Evolutionary conservation across 2,888 invertebrate genomes (phyloP), one percentile per base, ranked within the genome.

Genomic region (Nymphalis c-album): DNA sequence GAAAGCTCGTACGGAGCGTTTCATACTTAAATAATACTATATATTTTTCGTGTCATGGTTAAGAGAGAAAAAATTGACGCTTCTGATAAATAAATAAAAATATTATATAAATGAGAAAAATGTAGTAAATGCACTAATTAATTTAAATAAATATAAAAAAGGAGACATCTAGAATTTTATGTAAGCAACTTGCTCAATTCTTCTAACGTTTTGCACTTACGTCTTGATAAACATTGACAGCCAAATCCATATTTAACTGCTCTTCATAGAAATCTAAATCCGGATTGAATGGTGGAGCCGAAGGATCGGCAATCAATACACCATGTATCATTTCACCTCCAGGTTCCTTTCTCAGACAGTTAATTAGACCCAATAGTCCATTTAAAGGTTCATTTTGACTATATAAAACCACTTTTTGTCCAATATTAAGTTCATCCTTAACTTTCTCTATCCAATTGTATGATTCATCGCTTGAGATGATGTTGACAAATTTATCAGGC

Each of bases 301-400:
- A 89, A 0, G 88, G 81, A 74, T 95, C 95, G 71, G 94, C 83
- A 64, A 96, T 94, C 48, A 95, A 92, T 7, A 96, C 83, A 66
- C 94, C 94, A 63, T 93, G 92, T 0, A 94, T 87, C 0, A 94
- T 82, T 73, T 94, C 93, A 59, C 96, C 96, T 73, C 96, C 96
- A 0, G 95, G 95, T 80, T 98, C 98, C 76, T 93, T 95, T 68
- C 96, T 93, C 35, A 99, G 84, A 84, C 98, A 98, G 77, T 98
- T 98, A 0, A 97, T 94, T 64, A 98, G 87, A 18, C 99, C 99
- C 22, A 98, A 83, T 0, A 98, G 91, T 17, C 99, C 99, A 80
- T 94, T 96, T 8, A 94, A 88, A 2, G 93, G 91, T 64, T 95
- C 94, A 73, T 94, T 94, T 82, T 95, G 94, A 1, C 94, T 91